Evolutionary conservation across 2,797 vertebrate species (phyloP), one percentile per base, ranked within the genome.

Genomic region (Pyrocephalus nanus): DNA sequence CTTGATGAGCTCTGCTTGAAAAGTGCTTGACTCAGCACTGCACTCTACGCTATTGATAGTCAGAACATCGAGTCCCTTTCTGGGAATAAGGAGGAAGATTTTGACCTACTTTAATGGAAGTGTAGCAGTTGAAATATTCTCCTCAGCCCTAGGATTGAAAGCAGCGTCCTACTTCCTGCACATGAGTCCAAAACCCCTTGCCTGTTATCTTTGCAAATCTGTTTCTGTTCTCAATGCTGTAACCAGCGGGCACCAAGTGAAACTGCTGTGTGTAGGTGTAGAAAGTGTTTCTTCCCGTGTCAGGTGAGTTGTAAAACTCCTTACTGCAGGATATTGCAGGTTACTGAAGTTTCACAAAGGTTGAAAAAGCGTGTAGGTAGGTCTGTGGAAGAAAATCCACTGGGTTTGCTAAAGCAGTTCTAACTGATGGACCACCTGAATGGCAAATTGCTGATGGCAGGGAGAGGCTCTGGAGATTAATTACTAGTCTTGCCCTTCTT

Each of bases 61-160:
- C 75, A 83, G 94, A 91, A 90, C 69, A 65, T 55, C 61, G n/a
- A 71, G 82, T 93, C 69, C 73, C 85, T 90, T 77, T 71, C 65
- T 86, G 95, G 82, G 93, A 95, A 74, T 91, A 88, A 87, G 42
- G 74, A 86, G 64, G 73, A 79, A 66, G 85, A 91, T 91, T 88
- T 93, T 95, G 92, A 93, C 95, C 94, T 92, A 84, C 62, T 94
- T 96, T 34, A 60, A 80, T 75, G 18, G 6, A 92, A 92, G 15
- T 5, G 8, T 36, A 84, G 47, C 73, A 54, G 62, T 93, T 79
- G 71, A 73, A 87, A 61, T 66, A 34, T 9, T 82, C 74, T 73
- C 13, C 67, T 60, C 78, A 80, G 67, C 38, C 55, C 42, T 71
- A 18, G 60, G 64, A 89, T 42, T 70, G 60, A 64, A 81, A 91